phyloP scores from a whole-genome alignment of 1,140 invertebrate genomes.

The Scylla paramamosain region DNA sequence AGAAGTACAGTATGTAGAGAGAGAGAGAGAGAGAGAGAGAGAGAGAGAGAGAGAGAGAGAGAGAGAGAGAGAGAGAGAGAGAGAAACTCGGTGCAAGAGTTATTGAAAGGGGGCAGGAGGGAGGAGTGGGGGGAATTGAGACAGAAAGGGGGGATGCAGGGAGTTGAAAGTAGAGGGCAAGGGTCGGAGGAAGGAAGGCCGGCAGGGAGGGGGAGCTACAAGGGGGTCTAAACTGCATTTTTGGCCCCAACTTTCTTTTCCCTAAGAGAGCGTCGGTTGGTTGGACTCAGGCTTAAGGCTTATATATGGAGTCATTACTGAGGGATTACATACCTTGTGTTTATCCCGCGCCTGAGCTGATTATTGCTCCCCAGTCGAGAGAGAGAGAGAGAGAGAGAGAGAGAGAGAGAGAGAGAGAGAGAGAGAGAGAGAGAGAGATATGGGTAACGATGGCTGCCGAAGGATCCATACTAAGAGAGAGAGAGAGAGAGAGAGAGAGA shows the following conservation, averaged over 20 bases:
- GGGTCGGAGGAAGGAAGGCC: background rate
- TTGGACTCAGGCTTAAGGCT: slow-evolving; percentile 32
- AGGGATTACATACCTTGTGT: slow-evolving; percentile 54
- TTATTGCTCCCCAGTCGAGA: background rate
- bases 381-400: slow-evolving; percentile 38
- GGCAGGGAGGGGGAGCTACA: background rate
- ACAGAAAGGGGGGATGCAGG: background rate
- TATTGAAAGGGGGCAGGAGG: background rate
- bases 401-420: slow-evolving; percentile 26
- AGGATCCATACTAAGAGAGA: background rate
- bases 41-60: background rate
- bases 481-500: slow-evolving; percentile 10
- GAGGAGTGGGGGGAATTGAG: background rate
- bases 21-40: slow-evolving; percentile 17
- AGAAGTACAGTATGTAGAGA: background rate
- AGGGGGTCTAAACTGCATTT: background rate
- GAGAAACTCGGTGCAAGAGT: background rate
- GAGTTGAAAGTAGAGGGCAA: background rate
- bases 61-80: background rate
- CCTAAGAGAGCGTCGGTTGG: slow-evolving; percentile 24
- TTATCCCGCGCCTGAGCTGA: slow-evolving; percentile 39
- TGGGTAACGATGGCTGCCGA: background rate
- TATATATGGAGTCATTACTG: slow-evolving; percentile 54
- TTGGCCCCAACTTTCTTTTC: background rate
- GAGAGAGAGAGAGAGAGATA: slow-evolving; percentile 47